Base-by-base conservation (phyloP, 2,888 invertebrate genomes). In the Clostera curtula region DNA sequence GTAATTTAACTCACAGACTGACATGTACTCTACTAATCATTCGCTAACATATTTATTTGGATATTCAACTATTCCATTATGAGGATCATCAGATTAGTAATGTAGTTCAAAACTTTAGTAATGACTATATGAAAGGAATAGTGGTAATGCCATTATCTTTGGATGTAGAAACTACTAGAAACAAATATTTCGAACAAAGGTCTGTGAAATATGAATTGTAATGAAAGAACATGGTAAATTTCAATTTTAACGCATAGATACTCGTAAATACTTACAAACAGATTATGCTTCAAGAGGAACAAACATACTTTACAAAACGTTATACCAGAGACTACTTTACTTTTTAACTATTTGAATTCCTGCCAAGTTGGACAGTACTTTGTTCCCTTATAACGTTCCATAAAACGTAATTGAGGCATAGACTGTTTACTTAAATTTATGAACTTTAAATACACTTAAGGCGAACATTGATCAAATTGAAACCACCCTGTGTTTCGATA, bases 401-500 rank as follows among this genome's bases (percentile, higher is more conserved):
- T 38, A 34, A 34, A 46, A 43, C 46, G n/a, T n/a, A n/a, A n/a
- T 49, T 45, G 43, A 49, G 46, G 49, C 40, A 40, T 40, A 31
- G 32, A 32, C 46, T 49, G 19, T 46, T 48, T 40, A 29, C 29
- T 35, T 27, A 43, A 38, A 27, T 37, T 33, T 38, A 40, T 31
- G 34, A 40, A 48, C 35, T 39, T 36, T 32, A 30, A 41, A 35
- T 29, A 37, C 25, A 32, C 24, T 29, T 16, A 37, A 40, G 27
- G 49, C 36, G 23, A 36, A 36, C 45, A 44, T 35, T 31, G 30
- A 40, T 44, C 27, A 37, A 45, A 44, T 49, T 34, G 49, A 67
- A 72, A 71, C 71, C 73, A 72, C 72, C 70, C 72, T 71, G 73
- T 71, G 46, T 45, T 50, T 53, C 33, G 31, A 34, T 34, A 30